A percentile compares a stretch with the other conserved stretches of the same genome.
Evolutionary conservation across 2,113 vertebrate genomes (phyloP).

Genomic region (Podarcis cretensis): DNA sequence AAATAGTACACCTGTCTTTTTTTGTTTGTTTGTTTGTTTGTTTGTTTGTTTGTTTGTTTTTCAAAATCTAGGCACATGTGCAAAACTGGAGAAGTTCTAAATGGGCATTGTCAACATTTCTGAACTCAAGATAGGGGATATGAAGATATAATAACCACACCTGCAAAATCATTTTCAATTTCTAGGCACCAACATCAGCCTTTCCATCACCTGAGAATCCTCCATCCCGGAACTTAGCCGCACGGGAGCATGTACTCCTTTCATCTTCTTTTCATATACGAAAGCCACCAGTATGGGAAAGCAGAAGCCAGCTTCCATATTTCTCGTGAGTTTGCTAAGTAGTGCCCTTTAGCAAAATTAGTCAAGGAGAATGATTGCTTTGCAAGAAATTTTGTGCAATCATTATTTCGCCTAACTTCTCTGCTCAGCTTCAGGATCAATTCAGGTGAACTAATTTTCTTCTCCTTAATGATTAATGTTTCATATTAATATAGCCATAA

Average conservation of each 20-base stretch:
- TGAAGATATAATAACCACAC: neutral
- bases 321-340: constrained; percentile 11
- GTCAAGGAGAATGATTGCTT: constrained; percentile 54
- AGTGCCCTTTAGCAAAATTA: constrained; percentile 45
- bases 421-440: constrained; percentile 47
- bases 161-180: neutral
- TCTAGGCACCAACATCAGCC: neutral
- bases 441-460: constrained; percentile 64
- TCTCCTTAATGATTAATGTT: constrained; percentile 65
- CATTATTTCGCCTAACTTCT: constrained; percentile 49
- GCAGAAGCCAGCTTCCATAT: accelerated
- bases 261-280: neutral
- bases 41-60: neutral
- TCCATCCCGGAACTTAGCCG: neutral
- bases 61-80: neutral
- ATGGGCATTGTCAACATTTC: neutral
- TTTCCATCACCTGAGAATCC: neutral
- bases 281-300: neutral
- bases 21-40: no score
- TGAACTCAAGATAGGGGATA: neutral
- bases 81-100: neutral
- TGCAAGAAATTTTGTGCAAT: constrained; percentile 46
- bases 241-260: neutral
- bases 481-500: constrained; percentile 53
- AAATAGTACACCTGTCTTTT: neutral